These are phyloP conservation scores for Luperina nickerlii DNA, from an alignment of 2,888 invertebrate species.

Conservation along the genomic window DNA sequence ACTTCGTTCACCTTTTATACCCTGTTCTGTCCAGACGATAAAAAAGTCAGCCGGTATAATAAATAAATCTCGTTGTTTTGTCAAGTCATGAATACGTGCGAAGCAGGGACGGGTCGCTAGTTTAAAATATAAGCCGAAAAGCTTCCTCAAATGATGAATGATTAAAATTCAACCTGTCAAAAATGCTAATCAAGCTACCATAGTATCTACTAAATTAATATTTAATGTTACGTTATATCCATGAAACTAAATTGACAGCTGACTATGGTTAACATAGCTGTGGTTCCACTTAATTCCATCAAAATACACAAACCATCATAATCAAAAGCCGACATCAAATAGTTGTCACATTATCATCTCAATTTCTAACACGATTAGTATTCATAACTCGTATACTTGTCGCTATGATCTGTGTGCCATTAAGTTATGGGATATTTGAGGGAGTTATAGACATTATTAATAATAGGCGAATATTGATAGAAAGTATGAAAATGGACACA, in stretches of 20 bases:
- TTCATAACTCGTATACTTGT: constrained; percentile 72
- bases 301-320: constrained; percentile 24
- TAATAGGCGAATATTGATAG: neutral
- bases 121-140: neutral
- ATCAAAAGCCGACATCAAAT: constrained; percentile 58
- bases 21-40: too few species aligned
- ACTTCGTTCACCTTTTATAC: too few species aligned
- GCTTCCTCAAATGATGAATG: neutral
- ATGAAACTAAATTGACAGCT: constrained; percentile 11
- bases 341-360: constrained; percentile 69
- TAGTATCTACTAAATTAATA: neutral
- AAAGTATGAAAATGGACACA: neutral
- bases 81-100: too few species aligned
- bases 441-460: neutral
- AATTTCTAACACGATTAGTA: constrained; percentile 74
- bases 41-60: too few species aligned
- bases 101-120: neutral
- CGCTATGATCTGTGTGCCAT: constrained; percentile 50
- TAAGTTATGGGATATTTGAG: constrained; percentile 44
- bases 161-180: neutral
- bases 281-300: constrained; percentile 33
- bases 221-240: neutral
- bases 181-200: neutral
- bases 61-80: too few species aligned
- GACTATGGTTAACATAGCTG: neutral